Evolutionary conservation across 2,113 vertebrate genomes (phyloP).

Genomic region (Onychorhynchus coronatus): DNA sequence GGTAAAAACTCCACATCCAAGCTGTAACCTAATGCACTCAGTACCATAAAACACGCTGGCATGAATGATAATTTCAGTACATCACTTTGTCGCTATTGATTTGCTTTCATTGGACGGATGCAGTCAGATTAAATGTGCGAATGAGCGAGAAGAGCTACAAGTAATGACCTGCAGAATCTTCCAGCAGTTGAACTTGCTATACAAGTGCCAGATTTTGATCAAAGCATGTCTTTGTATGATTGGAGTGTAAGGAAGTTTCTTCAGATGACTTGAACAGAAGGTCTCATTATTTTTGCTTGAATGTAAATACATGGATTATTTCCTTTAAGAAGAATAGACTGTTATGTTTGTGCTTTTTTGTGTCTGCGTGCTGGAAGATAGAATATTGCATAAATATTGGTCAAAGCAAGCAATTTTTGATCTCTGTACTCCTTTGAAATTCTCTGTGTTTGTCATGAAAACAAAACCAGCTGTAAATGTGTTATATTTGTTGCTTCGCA

Average conservation of each 20-base stretch:
- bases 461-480: not conserved
- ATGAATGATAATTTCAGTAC: not conserved
- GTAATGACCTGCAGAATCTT: not conserved
- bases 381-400: not conserved
- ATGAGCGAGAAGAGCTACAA: not conserved
- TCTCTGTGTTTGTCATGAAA: not conserved
- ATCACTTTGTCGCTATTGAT: not conserved
- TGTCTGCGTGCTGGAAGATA: not conserved
- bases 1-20: not conserved
- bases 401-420: not conserved
- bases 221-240: not conserved
- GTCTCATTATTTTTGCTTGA: constrained; percentile 2
- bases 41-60: not conserved
- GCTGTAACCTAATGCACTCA: not conserved
- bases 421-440: not conserved
- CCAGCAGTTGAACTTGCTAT: not conserved
- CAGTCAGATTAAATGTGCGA: not conserved
- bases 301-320: not conserved
- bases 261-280: not conserved
- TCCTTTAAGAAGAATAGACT: not conserved
- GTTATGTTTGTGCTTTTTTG: not conserved
- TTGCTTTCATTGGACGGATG: not conserved
- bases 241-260: not conserved
- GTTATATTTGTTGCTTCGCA: not conserved
- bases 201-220: not conserved